Base-by-base conservation (phyloP, 1,140 invertebrate genomes). In the Drosophila littoralis region DNA sequence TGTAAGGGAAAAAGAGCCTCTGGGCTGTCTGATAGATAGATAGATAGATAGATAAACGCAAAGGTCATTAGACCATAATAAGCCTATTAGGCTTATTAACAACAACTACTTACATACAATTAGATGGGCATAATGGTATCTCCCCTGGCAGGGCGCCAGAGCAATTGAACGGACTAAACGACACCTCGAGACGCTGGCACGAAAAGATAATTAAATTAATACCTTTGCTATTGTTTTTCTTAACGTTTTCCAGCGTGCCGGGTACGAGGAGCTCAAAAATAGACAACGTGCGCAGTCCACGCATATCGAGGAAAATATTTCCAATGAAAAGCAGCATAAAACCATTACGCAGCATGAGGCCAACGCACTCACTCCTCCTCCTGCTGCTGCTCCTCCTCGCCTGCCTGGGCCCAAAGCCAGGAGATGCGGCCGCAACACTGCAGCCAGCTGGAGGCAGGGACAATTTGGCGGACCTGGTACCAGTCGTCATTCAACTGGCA, bases 181-280 rank as follows among this genome's bases (percentile, higher is more conserved):
- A 77, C 72, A 77, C 75, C 75, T 70, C 60, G 40, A 63, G 72
- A 57, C 59, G 68, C 17, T 70, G 71, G 65, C 75, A 75, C 54
- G 75, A 77, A 77, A 64, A 69, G 42, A 68, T 77, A 77, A 75
- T 77, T 77, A 75, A 77, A 77, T 77, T 65, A 77, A 77, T 77
- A 70, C 67, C 66, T 60, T 64, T 65, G 58, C 75, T 66, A 77
- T 77, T 77, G 65, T 67, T 69, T 66, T 72, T 58, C 9, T 46
- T 54, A 32, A 54, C 55, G 15, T 54, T 60, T 17, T 28, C 48
- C 40, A 66, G 51, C 32, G 13, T 36, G 46, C 48, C 46, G 51
- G 54, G 51, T 46, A 32, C 13, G 10, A 32, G 22, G 42, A 75
- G 50, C 52, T 66, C 74, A 60, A 60, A 67, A 73, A 76, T 76